Conservation (phyloP, 1,140 invertebrate genomes). For the Drosophila miranda region DNA sequence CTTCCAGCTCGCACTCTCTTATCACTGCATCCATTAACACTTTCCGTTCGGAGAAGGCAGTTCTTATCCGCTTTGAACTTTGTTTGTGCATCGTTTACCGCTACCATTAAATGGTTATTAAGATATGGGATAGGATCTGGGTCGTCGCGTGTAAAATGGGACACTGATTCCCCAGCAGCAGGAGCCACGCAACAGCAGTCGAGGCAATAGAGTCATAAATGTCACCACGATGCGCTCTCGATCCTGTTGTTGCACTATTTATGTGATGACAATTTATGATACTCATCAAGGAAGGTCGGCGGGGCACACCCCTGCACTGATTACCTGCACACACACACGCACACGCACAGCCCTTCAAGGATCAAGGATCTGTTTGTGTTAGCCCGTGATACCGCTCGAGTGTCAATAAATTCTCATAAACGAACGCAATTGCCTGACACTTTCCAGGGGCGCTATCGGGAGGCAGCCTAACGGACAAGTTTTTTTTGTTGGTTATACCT, state of each 20-base stretch:
- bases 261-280: slow-evolving; percentile 80
- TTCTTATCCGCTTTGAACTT: slow-evolving; percentile 15
- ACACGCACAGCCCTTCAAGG: neutral
- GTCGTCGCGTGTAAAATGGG: slow-evolving; percentile 43
- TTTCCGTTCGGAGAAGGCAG: neutral
- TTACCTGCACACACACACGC: slow-evolving; percentile 21
- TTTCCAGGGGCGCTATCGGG: slow-evolving; percentile 46
- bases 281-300: slow-evolving; percentile 40
- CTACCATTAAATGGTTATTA: slow-evolving; percentile 77
- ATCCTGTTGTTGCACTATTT: slow-evolving; percentile 57
- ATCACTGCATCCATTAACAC: slow-evolving; percentile 54
- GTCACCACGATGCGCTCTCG: slow-evolving; percentile 45
- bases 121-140: slow-evolving; percentile 41
- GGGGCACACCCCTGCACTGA: neutral
- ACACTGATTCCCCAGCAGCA: slow-evolving; percentile 45
- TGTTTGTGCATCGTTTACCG: slow-evolving; percentile 65
- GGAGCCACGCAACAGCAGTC: slow-evolving; percentile 28
- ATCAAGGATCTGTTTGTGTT: slow-evolving; percentile 22
- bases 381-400: slow-evolving; percentile 49
- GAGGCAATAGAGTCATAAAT: slow-evolving; percentile 75
- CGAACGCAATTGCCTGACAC: slow-evolving; percentile 62
- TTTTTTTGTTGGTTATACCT: slow-evolving; percentile 18
- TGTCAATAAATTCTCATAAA: slow-evolving; percentile 75
- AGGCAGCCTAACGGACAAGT: slow-evolving; percentile 39
- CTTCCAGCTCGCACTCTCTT: slow-evolving; percentile 5